Base-by-base conservation (phyloP, 2,797 vertebrate genomes). In the Hippoglossus hippoglossus region DNA sequence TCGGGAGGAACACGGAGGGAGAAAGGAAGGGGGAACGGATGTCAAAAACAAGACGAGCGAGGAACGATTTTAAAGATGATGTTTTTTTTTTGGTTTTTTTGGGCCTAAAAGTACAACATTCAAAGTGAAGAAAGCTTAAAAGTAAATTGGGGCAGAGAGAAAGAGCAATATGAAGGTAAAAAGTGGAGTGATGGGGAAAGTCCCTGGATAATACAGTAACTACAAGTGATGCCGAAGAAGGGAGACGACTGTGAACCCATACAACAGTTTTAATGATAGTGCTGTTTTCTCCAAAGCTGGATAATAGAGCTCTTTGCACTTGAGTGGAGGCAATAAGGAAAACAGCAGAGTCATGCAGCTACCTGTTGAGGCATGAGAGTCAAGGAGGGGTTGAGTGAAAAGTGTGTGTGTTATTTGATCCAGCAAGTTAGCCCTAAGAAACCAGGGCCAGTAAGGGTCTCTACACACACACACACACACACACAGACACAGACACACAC, bases 311-410 rank as follows among this genome's bases (percentile, higher is more conserved):
- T 46, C 18, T 69, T 49, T 22, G 11, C 47, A 46, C 71, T 70
- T 12, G 22, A 63, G 52, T 13, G 12, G 18, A 73, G 44, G 26
- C 67, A 69, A 44, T 44, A 21, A 69, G 21, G 41, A 71, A 75
- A 82, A 65, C 41, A 60, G 74, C 49, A 56, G n/a, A 80, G 80
- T 85, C 86, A 79, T 77, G 77, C 65, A 62, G 74, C 80, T 86
- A 82, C 81, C 79, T 79, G 84, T 77, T 75, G 62, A 84, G 71
- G 80, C 75, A 81, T 82, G 71, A 54, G 22, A 76, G 31, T 72
- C 28, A 79, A 75, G 75, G 64, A 81, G 73, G 24, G 73, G 67
- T 50, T 57, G 41, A 60, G 26, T 41, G 59, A 60, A 82, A 77
- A 79, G 46, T 13, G 21, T n/a, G 49, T 47, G 41, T 15, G 59